Conservation (phyloP, 2,113 vertebrate species). For the Vulpes lagopus region DNA sequence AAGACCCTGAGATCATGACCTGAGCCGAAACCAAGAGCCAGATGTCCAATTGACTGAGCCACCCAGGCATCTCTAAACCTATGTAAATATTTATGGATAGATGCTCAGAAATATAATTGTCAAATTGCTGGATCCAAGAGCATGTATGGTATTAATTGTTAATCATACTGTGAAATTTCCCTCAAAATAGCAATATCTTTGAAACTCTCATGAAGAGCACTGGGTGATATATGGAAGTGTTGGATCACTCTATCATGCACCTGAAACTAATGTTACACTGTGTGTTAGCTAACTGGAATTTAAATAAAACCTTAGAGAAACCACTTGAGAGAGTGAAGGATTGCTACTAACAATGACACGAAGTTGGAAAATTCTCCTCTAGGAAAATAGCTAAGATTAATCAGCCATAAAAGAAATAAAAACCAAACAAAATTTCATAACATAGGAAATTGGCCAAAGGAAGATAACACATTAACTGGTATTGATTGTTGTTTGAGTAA, state of each 20-base stretch:
- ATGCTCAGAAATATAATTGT: background rate
- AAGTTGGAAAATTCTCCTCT: background rate
- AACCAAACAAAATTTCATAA: background rate
- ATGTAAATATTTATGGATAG: background rate
- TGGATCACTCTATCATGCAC: background rate
- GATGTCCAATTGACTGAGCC: background rate
- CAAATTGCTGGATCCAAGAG: background rate
- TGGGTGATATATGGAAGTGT: background rate
- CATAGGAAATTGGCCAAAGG: background rate
- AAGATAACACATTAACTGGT: background rate
- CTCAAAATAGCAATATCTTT: background rate
- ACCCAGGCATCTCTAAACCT: background rate
- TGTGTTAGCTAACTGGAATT: background rate
- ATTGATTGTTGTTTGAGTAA: background rate
- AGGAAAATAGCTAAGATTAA: background rate
- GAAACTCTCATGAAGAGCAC: background rate
- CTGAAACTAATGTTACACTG: background rate
- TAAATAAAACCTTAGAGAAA: background rate
- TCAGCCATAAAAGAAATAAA: background rate
- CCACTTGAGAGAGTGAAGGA: background rate
- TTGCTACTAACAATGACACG: background rate
- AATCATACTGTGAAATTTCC: background rate
- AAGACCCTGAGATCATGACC: background rate
- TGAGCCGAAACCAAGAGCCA: background rate
- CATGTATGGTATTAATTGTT: background rate